Percentiles rank a stretch among this genome's conserved stretches.
Evolutionary conservation across 2,888 invertebrate genomes (phyloP).

Genomic region (Eupeodes luniger): DNA sequence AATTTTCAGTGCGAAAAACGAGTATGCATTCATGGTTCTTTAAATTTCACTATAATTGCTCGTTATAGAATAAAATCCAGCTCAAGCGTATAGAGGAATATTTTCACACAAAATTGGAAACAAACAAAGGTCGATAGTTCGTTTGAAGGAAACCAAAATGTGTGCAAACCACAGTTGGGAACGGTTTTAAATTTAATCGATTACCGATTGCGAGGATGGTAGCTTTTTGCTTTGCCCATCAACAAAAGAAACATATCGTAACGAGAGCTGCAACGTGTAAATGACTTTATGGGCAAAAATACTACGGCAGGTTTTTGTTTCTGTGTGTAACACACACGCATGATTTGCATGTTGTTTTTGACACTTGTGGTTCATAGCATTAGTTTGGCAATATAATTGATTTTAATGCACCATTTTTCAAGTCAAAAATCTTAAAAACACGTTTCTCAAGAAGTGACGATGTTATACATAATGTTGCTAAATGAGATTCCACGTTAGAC

Average conservation of each 20-base stretch:
- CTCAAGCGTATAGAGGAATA: too few relatives aligned
- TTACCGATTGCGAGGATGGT: conserved; percentile 50
- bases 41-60: conserved; percentile 64
- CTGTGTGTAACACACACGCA: too few relatives aligned
- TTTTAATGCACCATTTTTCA: conserved; percentile 1
- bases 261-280: too few relatives aligned
- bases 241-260: too few relatives aligned
- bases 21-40: too few relatives aligned
- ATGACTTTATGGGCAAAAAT: too few relatives aligned
- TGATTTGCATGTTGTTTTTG: conserved; percentile 35
- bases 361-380: conserved; percentile 34
- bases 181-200: conserved; percentile 68
- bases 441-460: not conserved
- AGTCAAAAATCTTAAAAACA: not conserved
- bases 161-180: conserved; percentile 66
- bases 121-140: conserved; percentile 60
- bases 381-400: conserved; percentile 26
- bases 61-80: conserved; percentile 27
- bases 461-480: conserved; percentile 3
- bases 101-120: not conserved
- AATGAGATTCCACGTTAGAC: conserved; percentile 18
- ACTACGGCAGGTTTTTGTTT: too few relatives aligned
- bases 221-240: too few relatives aligned
- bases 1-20: too few relatives aligned
- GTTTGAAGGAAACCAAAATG: conserved; percentile 40